Conservation (phyloP, 64 coral and sea anemone species). For the Exaiptasia diaphana region DNA sequence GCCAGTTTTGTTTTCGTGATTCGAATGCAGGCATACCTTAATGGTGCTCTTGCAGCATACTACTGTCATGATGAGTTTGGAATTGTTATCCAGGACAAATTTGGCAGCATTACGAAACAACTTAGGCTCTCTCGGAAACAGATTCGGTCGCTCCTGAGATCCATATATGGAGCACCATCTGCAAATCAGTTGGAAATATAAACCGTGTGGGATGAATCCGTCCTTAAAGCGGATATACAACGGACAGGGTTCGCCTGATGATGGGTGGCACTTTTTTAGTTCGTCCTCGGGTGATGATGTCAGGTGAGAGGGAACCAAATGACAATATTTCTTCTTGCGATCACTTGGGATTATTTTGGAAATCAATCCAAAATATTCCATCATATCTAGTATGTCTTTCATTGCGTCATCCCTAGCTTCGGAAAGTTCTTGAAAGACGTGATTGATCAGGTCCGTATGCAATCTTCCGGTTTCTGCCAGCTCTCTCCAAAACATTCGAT, state of each 20-base stretch:
- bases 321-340: neutral
- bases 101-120: conserved; percentile 40
- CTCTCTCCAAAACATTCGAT: neutral
- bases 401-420: neutral
- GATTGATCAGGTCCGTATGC: conserved; percentile 1
- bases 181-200: conserved; percentile 15
- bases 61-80: too few species aligned
- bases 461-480: conserved; percentile 31
- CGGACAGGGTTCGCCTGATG: conserved; percentile 10
- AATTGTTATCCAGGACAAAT: too few species aligned
- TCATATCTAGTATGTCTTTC: conserved; percentile 42
- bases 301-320: conserved; percentile 46
- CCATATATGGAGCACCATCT: conserved; percentile 22
- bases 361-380: conserved; percentile 50
- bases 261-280: conserved; percentile 1
- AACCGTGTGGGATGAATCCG: conserved; percentile 45
- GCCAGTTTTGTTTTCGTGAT: too few species aligned
- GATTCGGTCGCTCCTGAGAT: conserved; percentile 16
- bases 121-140: conserved; percentile 27
- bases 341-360: neutral
- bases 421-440: conserved; percentile 23
- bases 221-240: conserved; percentile 22
- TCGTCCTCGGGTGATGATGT: conserved; percentile 11
- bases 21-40: too few species aligned
- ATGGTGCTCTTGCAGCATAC: too few species aligned